Percentiles rank a stretch among this genome's conserved stretches.
phyloP scores from a whole-genome alignment of 2,888 invertebrate species.

The Chromoteleia sp. region DNA sequence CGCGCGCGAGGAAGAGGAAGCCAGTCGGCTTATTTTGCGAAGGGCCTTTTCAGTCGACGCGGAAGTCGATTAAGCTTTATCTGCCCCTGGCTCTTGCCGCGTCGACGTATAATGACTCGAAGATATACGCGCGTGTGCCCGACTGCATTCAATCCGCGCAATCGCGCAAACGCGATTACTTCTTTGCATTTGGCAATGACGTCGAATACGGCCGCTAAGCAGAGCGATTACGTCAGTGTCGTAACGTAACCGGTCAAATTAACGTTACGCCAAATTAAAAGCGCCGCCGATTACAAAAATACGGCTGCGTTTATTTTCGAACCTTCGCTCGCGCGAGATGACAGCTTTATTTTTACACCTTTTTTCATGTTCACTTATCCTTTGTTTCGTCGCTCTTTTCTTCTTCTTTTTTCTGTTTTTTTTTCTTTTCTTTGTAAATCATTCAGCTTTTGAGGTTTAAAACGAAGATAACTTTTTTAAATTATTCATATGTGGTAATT shows the following conservation, averaged over 20 bases:
- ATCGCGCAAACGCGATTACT: conserved; percentile 49
- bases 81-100: conserved; percentile 30
- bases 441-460: no score
- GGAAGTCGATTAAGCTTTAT: conserved; percentile 62
- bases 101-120: conserved; percentile 45
- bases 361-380: no score
- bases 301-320: no score
- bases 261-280: no score
- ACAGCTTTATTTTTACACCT: no score
- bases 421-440: no score
- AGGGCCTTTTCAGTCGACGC: conserved; percentile 50
- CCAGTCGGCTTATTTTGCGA: conserved; percentile 47
- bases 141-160: conserved; percentile 42
- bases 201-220: conserved; percentile 15
- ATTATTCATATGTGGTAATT: no score
- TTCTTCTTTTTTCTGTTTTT: no score
- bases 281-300: no score
- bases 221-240: conserved; percentile 33
- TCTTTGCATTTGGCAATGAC: conserved; percentile 40
- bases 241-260: conserved; percentile 8
- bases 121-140: conserved; percentile 37
- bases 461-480: no score
- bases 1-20: conserved; percentile 22
- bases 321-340: no score
- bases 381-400: no score